Evolutionary conservation across 2,797 vertebrate species (phyloP).

Genomic region (Semotilus atromaculatus): DNA sequence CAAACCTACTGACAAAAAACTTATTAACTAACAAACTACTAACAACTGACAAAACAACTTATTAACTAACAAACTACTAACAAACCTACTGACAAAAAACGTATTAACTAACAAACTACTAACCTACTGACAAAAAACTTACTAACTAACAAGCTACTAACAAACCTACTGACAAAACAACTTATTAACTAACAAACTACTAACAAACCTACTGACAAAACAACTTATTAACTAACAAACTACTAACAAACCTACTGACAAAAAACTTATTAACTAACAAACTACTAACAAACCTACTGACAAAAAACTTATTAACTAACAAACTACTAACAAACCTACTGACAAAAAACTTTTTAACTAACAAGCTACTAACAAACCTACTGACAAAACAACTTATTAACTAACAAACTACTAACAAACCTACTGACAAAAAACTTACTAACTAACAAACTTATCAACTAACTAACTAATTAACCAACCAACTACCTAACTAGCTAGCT

Average conservation of each 20-base stretch:
- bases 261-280: neutral
- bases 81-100: no score
- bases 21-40: neutral
- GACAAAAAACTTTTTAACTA: no score
- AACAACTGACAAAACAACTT: neutral
- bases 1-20: neutral
- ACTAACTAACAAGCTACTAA: neutral
- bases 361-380: neutral
- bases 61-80: neutral
- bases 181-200: neutral
- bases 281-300: neutral
- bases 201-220: neutral
- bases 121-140: no score
- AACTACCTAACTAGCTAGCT: neutral
- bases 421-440: no score
- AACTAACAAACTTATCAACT: no score
- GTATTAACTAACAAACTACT: no score
- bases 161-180: neutral
- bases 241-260: neutral
- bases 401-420: no score
- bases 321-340: no score
- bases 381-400: neutral
- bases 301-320: no score
- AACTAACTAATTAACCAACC: no score
- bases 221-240: neutral